Base-by-base conservation (phyloP, 1,140 invertebrate genomes). In the Microplitis mediator region DNA sequence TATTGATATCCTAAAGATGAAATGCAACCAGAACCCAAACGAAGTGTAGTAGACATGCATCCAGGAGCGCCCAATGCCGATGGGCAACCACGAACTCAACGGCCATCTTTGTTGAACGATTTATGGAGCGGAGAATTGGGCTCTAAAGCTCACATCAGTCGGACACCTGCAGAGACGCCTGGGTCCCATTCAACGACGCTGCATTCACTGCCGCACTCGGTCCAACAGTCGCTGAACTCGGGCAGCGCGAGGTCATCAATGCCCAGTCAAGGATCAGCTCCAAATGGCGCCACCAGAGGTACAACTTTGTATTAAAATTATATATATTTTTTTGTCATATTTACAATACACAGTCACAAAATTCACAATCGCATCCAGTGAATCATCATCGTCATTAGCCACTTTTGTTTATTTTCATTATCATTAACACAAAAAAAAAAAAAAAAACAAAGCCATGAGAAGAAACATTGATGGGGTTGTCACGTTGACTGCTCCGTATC, bases 101-200 rank as follows among this genome's bases (percentile, higher is more conserved):
- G 86, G 50, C 82, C 85, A 4, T 87, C 86, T 3, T 69, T 87
- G 4, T 36, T 87, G 8, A 86, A 86, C n/a, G 85, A 87, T 67
- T 74, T 86, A 36, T 71, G 87, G 2, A 86, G 83, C 4, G 85
- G 86, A 3, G 86, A 87, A 66, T 72, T 86, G 4, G 84, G 81
- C 9, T 84, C 85, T 1, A 78, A 81, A 56, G 71, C 79, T 52
- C 85, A 86, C 60, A 79, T 82, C 4, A 86, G 82, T 78, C 76
- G 83, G 5, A 85, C 83, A 4, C 84, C 85, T 4, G 80, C 83
- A 0, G 85, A 87, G 52, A 82, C 83, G 13, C 81, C 84, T 9
- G 78, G 81, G 11, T 79, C 82, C 1, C 81, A 86, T 68, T 81
- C 81, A 1, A 79, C 81, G 3, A 77, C 75, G 4, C 69, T 76